Percentiles rank a stretch among this genome's conserved stretches.
These are phyloP conservation scores for Molanna angustata DNA, from an alignment of 2,888 invertebrate genomes.

Conservation along the genomic window DNA sequence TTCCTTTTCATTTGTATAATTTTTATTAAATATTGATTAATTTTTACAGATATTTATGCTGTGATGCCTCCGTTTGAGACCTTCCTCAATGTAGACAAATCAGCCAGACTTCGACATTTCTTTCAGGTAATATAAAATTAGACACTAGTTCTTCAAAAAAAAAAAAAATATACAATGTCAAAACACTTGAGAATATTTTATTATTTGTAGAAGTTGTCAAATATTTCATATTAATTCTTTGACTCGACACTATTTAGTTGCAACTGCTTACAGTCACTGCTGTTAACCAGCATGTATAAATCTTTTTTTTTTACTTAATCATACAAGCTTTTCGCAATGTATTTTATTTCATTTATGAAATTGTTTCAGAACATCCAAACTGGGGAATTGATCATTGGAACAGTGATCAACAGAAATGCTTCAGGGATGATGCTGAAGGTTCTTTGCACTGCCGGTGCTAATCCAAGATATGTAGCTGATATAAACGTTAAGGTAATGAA, in stretches of 20 bases:
- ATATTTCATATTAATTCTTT: too few species aligned
- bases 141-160: too few species aligned
- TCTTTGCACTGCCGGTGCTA: constrained; percentile 77
- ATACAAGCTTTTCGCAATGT: too few species aligned
- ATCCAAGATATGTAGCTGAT: constrained; percentile 79
- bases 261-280: too few species aligned
- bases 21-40: not conserved
- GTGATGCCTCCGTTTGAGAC: constrained; percentile 85
- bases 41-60: constrained; percentile 67
- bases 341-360: not conserved
- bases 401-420: constrained; percentile 71
- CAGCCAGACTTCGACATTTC: constrained; percentile 74
- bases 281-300: too few species aligned
- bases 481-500: constrained; percentile 78
- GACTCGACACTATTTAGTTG: too few species aligned
- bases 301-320: too few species aligned
- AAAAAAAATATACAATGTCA: too few species aligned
- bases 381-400: constrained; percentile 78
- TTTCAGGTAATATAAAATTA: constrained; percentile 64
- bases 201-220: too few species aligned
- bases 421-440: constrained; percentile 77
- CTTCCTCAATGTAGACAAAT: constrained; percentile 77
- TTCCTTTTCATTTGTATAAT: too few species aligned
- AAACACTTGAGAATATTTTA: not conserved
- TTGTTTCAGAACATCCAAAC: constrained; percentile 60